Conservation (phyloP, 2,113 vertebrate genomes). For the Tachycineta bicolor region DNA sequence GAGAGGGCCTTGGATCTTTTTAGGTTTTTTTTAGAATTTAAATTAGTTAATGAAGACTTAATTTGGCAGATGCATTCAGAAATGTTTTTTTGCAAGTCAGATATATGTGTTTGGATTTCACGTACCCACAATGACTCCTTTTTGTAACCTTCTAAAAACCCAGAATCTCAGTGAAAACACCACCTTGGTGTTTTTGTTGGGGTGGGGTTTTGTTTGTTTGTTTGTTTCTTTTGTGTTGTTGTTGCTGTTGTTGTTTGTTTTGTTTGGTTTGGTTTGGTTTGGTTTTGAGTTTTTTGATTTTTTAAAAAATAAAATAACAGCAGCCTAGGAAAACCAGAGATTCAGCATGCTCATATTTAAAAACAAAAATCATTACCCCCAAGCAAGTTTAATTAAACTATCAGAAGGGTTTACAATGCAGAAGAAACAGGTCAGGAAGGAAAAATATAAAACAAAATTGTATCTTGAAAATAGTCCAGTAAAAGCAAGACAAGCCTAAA, state of each 20-base stretch:
- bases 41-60: not conserved
- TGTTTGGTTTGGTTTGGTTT: no score
- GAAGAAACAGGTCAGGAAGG: slow-evolving; percentile 49
- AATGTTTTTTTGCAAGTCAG: not conserved
- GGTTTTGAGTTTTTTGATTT: not conserved
- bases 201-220: no score
- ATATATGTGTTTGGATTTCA: not conserved
- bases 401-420: slow-evolving; percentile 19
- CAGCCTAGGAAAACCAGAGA: slow-evolving; percentile 5
- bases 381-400: slow-evolving; percentile 46
- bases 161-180: not conserved
- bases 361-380: slow-evolving; percentile 24
- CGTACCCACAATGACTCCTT: not conserved
- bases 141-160: not conserved
- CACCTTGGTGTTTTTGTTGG: not conserved
- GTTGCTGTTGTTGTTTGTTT: not conserved
- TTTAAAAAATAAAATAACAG: not conserved
- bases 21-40: not conserved
- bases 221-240: no score
- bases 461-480: slow-evolving; percentile 47
- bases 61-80: not conserved
- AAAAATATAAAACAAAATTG: slow-evolving; percentile 45
- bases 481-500: slow-evolving; percentile 51
- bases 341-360: not conserved
- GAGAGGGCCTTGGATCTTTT: not conserved